Evolutionary conservation across 2,113 vertebrate genomes (phyloP).

Genomic region (Apteryx mantelli): DNA sequence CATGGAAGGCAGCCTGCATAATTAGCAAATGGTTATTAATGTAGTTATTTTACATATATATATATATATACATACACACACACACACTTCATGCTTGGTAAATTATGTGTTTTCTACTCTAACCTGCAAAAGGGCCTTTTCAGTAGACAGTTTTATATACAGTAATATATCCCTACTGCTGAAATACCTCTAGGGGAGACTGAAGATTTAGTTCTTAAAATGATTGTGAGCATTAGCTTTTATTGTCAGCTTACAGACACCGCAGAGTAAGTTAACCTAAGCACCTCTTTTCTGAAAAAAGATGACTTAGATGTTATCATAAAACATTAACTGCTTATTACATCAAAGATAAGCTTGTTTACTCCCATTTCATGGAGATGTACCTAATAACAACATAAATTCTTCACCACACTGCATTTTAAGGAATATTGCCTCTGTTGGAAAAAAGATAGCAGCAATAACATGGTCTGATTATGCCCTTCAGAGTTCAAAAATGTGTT

Average conservation of each 20-base stretch:
- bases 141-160: not conserved
- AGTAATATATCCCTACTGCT: not conserved
- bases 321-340: constrained; percentile 11
- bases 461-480: not conserved
- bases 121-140: not conserved
- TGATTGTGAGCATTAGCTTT: not conserved
- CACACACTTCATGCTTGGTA: not conserved
- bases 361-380: not conserved
- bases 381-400: not conserved
- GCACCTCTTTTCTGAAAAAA: not conserved
- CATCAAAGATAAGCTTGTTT: not conserved
- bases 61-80: not conserved
- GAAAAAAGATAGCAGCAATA: not conserved
- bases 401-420: not conserved
- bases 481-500: not conserved
- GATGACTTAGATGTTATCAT: not conserved
- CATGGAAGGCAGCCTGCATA: not conserved
- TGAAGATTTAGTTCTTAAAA: not conserved
- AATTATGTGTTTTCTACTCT: not conserved
- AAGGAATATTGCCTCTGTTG: not conserved
- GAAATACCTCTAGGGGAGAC: not conserved
- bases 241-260: not conserved
- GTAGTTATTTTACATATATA: not conserved
- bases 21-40: constrained; percentile 3
- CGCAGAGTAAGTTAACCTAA: not conserved